phyloP scores from a whole-genome alignment of 2,797 vertebrate species.

The Coilia nasus region DNA sequence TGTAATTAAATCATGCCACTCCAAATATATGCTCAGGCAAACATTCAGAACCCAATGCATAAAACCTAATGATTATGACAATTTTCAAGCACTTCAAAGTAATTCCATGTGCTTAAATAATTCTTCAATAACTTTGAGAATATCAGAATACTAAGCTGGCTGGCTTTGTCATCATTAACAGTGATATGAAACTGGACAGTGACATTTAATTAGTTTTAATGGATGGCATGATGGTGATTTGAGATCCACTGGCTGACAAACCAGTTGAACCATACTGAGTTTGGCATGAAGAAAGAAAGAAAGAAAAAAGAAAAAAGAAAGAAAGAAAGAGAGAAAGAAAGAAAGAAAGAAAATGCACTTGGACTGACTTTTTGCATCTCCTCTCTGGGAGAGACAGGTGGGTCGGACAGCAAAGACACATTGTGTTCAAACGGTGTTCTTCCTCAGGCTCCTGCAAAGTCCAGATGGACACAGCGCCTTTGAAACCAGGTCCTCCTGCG shows the following conservation, averaged over 20 bases:
- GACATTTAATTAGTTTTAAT: neutral
- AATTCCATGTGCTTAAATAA: neutral
- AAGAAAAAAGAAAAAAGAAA: no score
- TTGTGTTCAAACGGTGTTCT: neutral
- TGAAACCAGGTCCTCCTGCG: neutral
- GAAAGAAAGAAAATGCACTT: neutral
- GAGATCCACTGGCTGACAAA: neutral
- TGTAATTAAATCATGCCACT: neutral
- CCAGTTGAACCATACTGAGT: neutral
- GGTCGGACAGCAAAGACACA: neutral
- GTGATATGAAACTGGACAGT: neutral
- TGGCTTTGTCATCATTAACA: neutral
- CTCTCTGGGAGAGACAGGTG: neutral
- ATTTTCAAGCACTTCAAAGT: neutral
- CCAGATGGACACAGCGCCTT: conserved; percentile 2
- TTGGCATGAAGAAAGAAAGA: neutral
- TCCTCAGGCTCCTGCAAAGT: neutral
- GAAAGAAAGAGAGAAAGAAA: neutral
- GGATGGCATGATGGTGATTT: neutral
- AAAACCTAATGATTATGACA: neutral
- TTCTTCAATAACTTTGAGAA: neutral
- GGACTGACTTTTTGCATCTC: neutral
- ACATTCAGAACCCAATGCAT: neutral
- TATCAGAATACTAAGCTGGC: neutral
- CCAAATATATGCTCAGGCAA: neutral